Percentiles rank a stretch among this genome's conserved stretches.
Evolutionary conservation across 2,888 invertebrate genomes (phyloP).

Genomic region (Caenorhabditis japonica): DNA sequence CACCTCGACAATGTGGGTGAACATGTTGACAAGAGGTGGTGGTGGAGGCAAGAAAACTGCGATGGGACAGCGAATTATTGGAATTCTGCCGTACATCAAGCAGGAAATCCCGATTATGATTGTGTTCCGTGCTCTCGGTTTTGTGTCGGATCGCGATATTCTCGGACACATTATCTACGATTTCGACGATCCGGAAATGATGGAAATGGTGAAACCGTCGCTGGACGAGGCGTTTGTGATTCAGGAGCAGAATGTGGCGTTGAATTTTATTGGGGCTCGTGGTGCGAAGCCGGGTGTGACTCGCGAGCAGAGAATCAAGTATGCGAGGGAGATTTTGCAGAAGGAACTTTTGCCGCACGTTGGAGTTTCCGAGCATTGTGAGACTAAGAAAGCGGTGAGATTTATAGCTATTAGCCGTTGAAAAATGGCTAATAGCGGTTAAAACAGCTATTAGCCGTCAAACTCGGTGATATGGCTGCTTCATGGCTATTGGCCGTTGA

Average conservation of each 20-base stretch:
- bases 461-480: too few species aligned
- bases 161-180: conserved; percentile 99
- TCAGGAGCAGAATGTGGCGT: conserved; percentile 95
- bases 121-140: conserved; percentile 97
- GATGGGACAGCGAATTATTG: conserved; percentile 97
- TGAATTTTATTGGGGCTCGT: conserved; percentile 97
- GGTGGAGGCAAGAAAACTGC: conserved; percentile 87
- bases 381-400: conserved; percentile 91
- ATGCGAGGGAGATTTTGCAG: conserved; percentile 97
- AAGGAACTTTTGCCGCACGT: conserved; percentile 99
- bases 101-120: conserved; percentile 98
- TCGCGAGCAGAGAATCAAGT: conserved; percentile 98
- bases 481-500: too few species aligned
- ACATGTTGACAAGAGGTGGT: conserved; percentile 99
- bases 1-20: conserved; percentile 92
- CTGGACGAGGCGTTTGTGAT: conserved; percentile 99
- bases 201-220: conserved; percentile 99
- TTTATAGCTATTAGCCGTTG: too few species aligned
- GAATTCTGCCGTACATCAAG: conserved; percentile 97
- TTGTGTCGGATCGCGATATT: conserved; percentile 98
- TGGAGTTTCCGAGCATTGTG: conserved; percentile 98
- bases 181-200: conserved; percentile 99
- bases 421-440: too few species aligned
- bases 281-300: conserved; percentile 98
- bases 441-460: too few species aligned